Conservation (phyloP, 2,888 invertebrate genomes). For the Drosophila demipolita region DNA sequence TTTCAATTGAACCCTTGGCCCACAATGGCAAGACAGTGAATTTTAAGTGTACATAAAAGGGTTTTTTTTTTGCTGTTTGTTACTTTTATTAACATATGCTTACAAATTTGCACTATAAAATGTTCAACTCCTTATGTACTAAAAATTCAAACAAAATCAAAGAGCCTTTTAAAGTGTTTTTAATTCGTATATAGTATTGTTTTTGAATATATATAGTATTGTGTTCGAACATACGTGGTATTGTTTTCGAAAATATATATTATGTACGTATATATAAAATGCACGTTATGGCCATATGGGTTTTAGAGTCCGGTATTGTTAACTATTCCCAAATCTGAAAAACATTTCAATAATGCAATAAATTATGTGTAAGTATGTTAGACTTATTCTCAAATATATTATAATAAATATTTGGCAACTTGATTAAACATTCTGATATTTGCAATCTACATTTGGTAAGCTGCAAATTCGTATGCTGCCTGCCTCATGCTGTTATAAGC, state of each 20-base stretch:
- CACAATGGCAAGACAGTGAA: neutral
- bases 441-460: neutral
- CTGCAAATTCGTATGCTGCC: neutral
- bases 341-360: neutral
- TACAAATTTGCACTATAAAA: slow-evolving; percentile 10
- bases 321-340: slow-evolving; percentile 2
- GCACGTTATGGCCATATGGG: neutral
- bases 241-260: neutral
- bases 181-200: neutral
- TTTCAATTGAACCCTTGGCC: neutral
- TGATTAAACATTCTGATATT: neutral
- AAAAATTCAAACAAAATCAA: neutral
- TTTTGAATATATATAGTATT: neutral
- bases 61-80: neutral
- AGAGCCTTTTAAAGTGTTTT: neutral
- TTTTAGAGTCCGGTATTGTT: neutral
- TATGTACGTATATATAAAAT: neutral
- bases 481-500: too few species aligned
- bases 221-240: slow-evolving; percentile 2
- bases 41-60: neutral
- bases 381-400: neutral
- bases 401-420: neutral
- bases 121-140: neutral
- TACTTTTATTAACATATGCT: slow-evolving; percentile 22
- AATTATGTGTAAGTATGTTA: neutral